These are phyloP conservation scores for Pandemis cinnamomeana DNA, from an alignment of 2,888 invertebrate species.

Conservation along the genomic window DNA sequence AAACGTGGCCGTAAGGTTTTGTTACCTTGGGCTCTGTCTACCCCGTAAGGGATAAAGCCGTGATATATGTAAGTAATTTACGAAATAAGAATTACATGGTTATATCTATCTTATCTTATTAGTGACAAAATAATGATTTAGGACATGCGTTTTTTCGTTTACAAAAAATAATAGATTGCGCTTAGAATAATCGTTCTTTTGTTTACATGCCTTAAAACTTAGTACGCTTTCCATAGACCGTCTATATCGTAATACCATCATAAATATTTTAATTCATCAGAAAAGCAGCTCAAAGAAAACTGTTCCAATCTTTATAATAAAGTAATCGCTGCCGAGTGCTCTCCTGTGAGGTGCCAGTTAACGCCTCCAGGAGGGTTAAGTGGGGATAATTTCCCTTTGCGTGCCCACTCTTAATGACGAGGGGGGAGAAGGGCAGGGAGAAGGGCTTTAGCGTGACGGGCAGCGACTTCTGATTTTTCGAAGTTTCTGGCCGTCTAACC, in stretches of 20 bases:
- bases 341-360: constrained; percentile 83
- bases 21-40: no score
- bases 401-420: constrained; percentile 80
- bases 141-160: no score
- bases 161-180: no score
- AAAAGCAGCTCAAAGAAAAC: constrained; percentile 64
- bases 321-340: constrained; percentile 77
- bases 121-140: no score
- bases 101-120: no score
- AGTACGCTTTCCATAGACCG: neutral
- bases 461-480: constrained; percentile 50
- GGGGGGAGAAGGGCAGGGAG: constrained; percentile 50
- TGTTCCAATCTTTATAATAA: constrained; percentile 80
- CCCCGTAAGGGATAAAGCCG: no score
- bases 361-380: constrained; percentile 83
- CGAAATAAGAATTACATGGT: no score
- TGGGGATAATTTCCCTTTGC: constrained; percentile 84
- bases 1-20: no score
- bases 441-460: constrained; percentile 38
- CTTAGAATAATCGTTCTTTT: no score
- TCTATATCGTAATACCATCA: neutral
- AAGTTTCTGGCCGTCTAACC: constrained; percentile 42
- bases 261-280: constrained; percentile 13
- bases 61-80: no score
- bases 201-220: no score